Evolutionary conservation across 2,888 invertebrate genomes (phyloP).

Genomic region (Volucella bombylans): DNA sequence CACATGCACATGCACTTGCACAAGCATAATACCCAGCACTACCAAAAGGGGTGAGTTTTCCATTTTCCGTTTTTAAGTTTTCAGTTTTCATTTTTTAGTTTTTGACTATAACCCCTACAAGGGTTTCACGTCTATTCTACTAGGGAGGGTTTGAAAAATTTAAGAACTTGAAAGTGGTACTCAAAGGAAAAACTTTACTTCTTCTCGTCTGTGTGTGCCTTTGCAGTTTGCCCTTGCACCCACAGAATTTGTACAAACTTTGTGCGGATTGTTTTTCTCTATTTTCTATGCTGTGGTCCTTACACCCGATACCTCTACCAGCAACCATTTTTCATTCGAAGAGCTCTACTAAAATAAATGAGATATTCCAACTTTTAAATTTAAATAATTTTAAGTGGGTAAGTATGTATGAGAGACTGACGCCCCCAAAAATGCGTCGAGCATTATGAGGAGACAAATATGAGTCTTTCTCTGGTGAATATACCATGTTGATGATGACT

Average conservation of each 20-base stretch:
- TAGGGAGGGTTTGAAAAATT: slow-evolving; percentile 56
- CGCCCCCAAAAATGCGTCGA: slow-evolving; percentile 55
- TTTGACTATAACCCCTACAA: not conserved
- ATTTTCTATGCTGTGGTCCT: not conserved
- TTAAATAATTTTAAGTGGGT: slow-evolving; percentile 73
- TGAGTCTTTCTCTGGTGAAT: slow-evolving; percentile 39
- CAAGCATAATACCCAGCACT: slow-evolving; percentile 41
- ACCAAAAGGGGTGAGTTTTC: too few relatives aligned
- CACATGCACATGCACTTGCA: slow-evolving; percentile 71
- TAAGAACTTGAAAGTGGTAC: slow-evolving; percentile 66
- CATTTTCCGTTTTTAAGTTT: too few relatives aligned
- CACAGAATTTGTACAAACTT: slow-evolving; percentile 40
- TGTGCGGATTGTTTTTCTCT: not conserved
- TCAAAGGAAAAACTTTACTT: slow-evolving; percentile 66
- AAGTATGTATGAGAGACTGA: slow-evolving; percentile 43
- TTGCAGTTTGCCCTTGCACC: slow-evolving; percentile 13
- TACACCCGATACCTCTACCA: slow-evolving; percentile 16
- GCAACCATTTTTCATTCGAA: slow-evolving; percentile 40
- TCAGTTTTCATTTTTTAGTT: too few relatives aligned
- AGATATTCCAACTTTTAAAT: slow-evolving; percentile 72
- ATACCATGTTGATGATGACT: slow-evolving; percentile 64
- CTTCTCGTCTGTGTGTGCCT: slow-evolving; percentile 30
- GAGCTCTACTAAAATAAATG: slow-evolving; percentile 68
- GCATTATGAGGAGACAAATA: slow-evolving; percentile 28
- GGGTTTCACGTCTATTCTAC: slow-evolving; percentile 1